phyloP scores from a whole-genome alignment of 2,113 vertebrate genomes.

The Periophthalmus modestus region DNA sequence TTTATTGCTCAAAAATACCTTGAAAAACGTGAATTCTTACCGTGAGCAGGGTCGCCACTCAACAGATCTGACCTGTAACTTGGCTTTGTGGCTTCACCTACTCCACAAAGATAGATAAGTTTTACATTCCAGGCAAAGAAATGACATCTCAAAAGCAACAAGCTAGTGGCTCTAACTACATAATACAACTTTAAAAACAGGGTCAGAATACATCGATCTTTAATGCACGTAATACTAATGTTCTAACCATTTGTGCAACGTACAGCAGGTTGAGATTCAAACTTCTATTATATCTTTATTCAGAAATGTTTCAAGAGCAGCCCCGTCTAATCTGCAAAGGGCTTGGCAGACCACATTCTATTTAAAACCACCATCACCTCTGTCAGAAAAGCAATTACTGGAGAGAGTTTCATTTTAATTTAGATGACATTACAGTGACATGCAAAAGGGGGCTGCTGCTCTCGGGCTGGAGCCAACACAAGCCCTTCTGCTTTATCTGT shows the following conservation, averaged over 20 bases:
- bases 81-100: too few relatives aligned
- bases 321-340: conserved; percentile 60
- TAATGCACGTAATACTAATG: background rate
- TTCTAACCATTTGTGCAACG: background rate
- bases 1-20: too few relatives aligned
- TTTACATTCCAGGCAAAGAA: too few relatives aligned
- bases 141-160: too few relatives aligned
- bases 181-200: too few relatives aligned
- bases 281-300: conserved; percentile 7
- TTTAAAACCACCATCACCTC: conserved; percentile 76
- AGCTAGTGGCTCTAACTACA: too few relatives aligned
- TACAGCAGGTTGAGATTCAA: background rate
- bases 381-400: conserved; percentile 81
- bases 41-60: too few relatives aligned
- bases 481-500: conserved; percentile 70
- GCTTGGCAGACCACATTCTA: conserved; percentile 59
- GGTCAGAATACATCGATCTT: too few relatives aligned
- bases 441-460: conserved; percentile 68
- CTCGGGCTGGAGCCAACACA: conserved; percentile 67
- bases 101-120: too few relatives aligned
- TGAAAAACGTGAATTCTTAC: too few relatives aligned
- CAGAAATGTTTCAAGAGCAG: conserved; percentile 17
- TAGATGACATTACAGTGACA: conserved; percentile 77
- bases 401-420: conserved; percentile 79
- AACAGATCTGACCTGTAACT: too few relatives aligned